Percentiles rank a stretch among this genome's conserved stretches.
Evolutionary conservation across 2,797 vertebrate genomes (phyloP).

Genomic region (Chaenodraco wilsoni): DNA sequence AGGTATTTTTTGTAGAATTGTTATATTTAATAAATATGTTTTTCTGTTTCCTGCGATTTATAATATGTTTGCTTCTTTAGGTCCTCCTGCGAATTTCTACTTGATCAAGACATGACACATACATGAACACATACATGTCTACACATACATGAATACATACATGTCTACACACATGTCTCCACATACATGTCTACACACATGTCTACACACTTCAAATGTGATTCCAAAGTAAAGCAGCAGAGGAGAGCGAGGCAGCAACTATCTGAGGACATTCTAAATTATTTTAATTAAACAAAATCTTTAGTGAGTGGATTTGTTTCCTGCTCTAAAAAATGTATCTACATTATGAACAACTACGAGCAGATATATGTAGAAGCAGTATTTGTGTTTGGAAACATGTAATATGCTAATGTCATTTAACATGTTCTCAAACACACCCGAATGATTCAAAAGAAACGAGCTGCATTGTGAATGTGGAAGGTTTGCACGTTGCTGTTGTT

Average conservation of each 20-base stretch:
- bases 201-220: neutral
- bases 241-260: slow-evolving; percentile 15
- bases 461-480: neutral
- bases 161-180: slow-evolving; percentile 6
- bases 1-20: neutral
- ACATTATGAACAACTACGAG: slow-evolving; percentile 43
- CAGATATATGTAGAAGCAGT: slow-evolving; percentile 23
- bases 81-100: neutral
- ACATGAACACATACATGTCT: slow-evolving; percentile 20
- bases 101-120: neutral
- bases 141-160: slow-evolving; percentile 31
- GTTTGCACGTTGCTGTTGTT: neutral
- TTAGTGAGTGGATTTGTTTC: slow-evolving; percentile 61
- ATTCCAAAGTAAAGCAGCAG: slow-evolving; percentile 9
- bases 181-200: too few relatives aligned
- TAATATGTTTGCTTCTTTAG: neutral
- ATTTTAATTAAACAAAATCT: slow-evolving; percentile 70
- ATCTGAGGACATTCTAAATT: slow-evolving; percentile 61
- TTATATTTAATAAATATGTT: too few relatives aligned
- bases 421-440: neutral
- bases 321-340: slow-evolving; percentile 37
- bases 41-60: neutral
- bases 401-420: slow-evolving; percentile 4
- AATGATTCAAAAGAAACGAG: slow-evolving; percentile 6
- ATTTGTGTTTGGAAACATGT: slow-evolving; percentile 25